These are phyloP conservation scores for Spodoptera litura DNA, from an alignment of 1,140 invertebrate genomes.

Conservation along the genomic window DNA sequence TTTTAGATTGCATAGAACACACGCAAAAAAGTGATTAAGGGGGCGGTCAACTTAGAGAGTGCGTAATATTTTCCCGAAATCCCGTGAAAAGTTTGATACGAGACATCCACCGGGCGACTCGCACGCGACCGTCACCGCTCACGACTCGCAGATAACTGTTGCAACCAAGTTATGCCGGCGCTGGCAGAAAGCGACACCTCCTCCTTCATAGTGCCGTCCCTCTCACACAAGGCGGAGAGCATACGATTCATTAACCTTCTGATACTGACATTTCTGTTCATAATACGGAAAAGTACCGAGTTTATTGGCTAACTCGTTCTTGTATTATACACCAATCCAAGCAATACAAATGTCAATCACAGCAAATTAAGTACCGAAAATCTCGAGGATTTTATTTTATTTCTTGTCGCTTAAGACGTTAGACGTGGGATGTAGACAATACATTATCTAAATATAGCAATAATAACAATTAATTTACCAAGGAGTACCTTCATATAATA, in stretches of 20 bases:
- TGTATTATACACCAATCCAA: slow-evolving; percentile 32
- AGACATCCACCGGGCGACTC: slow-evolving; percentile 6
- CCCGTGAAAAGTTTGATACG: slow-evolving; percentile 80
- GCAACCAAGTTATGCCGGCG: slow-evolving; percentile 65
- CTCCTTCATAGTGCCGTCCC: slow-evolving; percentile 70
- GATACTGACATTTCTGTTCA: slow-evolving; percentile 60
- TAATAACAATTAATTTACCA: no score
- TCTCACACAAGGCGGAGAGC: slow-evolving; percentile 60
- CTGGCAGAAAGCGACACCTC: slow-evolving; percentile 67
- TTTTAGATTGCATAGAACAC: slow-evolving; percentile 73
- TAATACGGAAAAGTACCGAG: slow-evolving; percentile 40
- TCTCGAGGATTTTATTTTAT: not conserved
- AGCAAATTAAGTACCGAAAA: not conserved
- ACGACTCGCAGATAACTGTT: slow-evolving; percentile 69
- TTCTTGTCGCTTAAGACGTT: no score
- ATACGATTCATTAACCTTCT: slow-evolving; percentile 67
- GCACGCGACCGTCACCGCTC: slow-evolving; percentile 61
- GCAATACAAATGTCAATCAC: slow-evolving; percentile 34
- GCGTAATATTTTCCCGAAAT: slow-evolving; percentile 70
- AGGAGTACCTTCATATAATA: no score
- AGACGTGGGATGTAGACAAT: no score
- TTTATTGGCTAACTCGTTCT: slow-evolving; percentile 40
- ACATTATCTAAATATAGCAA: no score
- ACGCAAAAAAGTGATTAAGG: slow-evolving; percentile 81
- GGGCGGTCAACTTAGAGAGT: slow-evolving; percentile 63